Conservation (phyloP, 2,888 invertebrate genomes). For the Lymantria monacha region DNA sequence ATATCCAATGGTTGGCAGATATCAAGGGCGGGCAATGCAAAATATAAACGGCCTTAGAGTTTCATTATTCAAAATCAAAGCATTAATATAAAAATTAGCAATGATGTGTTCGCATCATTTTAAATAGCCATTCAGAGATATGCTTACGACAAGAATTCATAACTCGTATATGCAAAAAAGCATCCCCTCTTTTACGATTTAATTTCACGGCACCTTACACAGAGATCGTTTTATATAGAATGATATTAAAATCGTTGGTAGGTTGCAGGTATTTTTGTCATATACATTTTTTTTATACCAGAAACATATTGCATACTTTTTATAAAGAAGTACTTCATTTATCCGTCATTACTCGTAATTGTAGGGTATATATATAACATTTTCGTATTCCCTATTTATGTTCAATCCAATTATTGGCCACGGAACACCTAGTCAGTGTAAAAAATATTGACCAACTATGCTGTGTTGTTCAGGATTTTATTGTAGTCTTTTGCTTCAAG, state of each 20-base stretch:
- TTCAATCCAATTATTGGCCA: no score
- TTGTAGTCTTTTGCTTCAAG: no score
- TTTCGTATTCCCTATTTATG: no score
- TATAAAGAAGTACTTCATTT: background rate
- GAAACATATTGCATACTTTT: background rate
- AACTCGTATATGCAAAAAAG: constrained; percentile 12
- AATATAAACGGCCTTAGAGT: constrained; percentile 25
- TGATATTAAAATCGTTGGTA: constrained; percentile 17
- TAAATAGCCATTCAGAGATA: constrained; percentile 23
- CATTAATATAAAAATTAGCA: constrained; percentile 28
- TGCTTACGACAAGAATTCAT: constrained; percentile 4
- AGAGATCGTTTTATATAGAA: constrained; percentile 19
- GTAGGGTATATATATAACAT: no score
- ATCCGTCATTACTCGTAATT: background rate
- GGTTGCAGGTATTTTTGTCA: background rate
- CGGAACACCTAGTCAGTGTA: no score
- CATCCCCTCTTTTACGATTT: constrained; percentile 24
- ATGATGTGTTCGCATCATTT: constrained; percentile 24
- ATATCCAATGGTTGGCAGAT: constrained; percentile 30
- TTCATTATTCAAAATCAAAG: constrained; percentile 31
- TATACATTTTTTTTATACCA: background rate
- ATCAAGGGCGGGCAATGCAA: constrained; percentile 29
- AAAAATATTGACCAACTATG: no score
- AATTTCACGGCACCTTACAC: constrained; percentile 26
- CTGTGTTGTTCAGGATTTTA: no score